These are phyloP conservation scores for Parus major DNA, from an alignment of 2,113 vertebrate species.

Conservation along the genomic window DNA sequence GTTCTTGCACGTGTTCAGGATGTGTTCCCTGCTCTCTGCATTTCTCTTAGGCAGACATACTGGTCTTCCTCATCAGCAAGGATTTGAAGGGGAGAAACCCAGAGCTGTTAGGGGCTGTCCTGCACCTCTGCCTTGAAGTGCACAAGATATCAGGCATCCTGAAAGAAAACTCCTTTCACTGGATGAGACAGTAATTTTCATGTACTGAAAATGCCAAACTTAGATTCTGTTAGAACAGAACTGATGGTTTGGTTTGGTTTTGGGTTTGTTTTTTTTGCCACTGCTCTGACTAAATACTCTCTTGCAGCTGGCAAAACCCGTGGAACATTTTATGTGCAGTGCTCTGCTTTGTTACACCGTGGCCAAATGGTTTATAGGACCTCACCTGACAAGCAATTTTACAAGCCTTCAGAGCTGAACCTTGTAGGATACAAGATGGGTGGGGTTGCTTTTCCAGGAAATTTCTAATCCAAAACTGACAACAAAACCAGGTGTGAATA, in stretches of 20 bases:
- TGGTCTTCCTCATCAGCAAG: background rate
- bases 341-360: background rate
- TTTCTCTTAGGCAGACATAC: background rate
- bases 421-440: background rate
- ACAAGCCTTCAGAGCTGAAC: background rate
- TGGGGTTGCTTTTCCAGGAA: background rate
- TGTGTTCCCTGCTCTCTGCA: background rate
- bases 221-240: background rate
- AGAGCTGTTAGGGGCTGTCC: background rate
- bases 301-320: background rate
- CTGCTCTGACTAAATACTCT: background rate
- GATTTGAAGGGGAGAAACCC: background rate
- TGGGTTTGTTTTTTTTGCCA: background rate
- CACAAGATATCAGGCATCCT: background rate
- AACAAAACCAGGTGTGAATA: background rate
- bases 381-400: accelerated
- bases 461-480: background rate
- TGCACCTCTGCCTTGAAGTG: background rate
- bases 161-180: background rate
- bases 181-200: accelerated
- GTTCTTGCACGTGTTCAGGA: background rate
- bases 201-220: background rate
- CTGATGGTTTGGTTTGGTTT: background rate
- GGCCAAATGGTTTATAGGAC: accelerated
- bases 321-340: background rate